These are phyloP conservation scores for Ceuthmochares aereus DNA, from an alignment of 2,113 vertebrate species.

Conservation along the genomic window DNA sequence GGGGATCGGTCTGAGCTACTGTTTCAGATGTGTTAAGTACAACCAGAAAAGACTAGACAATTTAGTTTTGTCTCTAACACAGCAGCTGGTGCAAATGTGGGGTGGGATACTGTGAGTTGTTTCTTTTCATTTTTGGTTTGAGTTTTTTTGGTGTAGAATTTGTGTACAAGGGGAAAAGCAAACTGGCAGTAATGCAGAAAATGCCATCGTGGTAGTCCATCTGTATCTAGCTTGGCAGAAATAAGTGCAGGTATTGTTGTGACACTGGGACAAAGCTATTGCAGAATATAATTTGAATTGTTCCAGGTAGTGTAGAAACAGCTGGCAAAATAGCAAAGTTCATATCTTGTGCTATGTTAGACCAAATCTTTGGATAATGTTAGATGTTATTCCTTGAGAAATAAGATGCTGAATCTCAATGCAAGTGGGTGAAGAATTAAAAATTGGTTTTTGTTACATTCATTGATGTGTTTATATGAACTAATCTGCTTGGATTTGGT, in stretches of 20 bases:
- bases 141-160: neutral
- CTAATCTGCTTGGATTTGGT: neutral
- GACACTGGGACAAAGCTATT: neutral
- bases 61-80: neutral
- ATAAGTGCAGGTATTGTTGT: neutral
- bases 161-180: neutral
- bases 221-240: neutral
- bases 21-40: neutral
- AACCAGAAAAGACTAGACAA: neutral
- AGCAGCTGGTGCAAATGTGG: neutral
- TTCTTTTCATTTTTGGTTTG: neutral
- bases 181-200: neutral
- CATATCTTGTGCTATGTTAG: neutral
- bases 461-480: neutral
- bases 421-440: neutral
- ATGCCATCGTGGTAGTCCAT: neutral
- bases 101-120: neutral
- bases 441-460: neutral
- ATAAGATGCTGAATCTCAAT: neutral
- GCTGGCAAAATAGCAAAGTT: neutral
- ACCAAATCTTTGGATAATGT: neutral
- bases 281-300: neutral
- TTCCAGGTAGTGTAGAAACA: neutral
- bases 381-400: neutral
- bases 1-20: neutral